Percentiles rank a stretch among this genome's conserved stretches.
Evolutionary conservation across 2,113 vertebrate genomes (phyloP).

Genomic region (Pterocles burchelli): DNA sequence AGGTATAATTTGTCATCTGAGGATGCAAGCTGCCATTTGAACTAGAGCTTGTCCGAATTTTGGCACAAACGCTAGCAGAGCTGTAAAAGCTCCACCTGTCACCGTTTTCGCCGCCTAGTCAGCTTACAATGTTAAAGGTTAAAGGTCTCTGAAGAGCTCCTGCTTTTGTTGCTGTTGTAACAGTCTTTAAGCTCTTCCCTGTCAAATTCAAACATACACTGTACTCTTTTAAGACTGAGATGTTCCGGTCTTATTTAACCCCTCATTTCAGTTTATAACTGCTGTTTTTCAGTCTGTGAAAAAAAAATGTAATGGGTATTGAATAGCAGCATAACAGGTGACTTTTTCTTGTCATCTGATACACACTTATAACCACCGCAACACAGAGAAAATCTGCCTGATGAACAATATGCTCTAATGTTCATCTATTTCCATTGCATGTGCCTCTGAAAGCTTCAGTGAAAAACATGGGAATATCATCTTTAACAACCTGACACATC

Average conservation of each 20-base stretch:
- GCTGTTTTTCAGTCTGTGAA: background rate
- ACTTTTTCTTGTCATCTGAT: background rate
- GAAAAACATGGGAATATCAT: background rate
- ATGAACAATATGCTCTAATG: background rate
- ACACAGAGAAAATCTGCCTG: background rate
- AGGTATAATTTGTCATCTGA: slow-evolving; percentile 46
- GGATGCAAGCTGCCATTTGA: slow-evolving; percentile 33
- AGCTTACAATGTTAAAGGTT: background rate
- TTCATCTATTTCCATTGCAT: background rate
- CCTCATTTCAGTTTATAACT: background rate
- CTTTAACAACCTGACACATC: background rate
- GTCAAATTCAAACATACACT: background rate
- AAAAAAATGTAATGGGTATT: background rate
- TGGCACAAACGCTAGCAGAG: slow-evolving; percentile 19
- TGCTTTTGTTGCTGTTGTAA: background rate
- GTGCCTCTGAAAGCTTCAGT: background rate
- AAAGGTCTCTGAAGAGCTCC: slow-evolving; percentile 2
- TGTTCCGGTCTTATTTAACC: background rate
- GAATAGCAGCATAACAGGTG: background rate
- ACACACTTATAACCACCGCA: background rate
- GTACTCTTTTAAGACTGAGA: background rate
- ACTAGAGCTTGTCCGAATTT: slow-evolving; percentile 24
- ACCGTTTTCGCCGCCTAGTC: background rate
- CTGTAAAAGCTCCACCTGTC: slow-evolving; percentile 47
- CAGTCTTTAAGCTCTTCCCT: background rate